Base-by-base conservation (phyloP, 2,797 vertebrate genomes). In the Pseudopleuronectes americanus region DNA sequence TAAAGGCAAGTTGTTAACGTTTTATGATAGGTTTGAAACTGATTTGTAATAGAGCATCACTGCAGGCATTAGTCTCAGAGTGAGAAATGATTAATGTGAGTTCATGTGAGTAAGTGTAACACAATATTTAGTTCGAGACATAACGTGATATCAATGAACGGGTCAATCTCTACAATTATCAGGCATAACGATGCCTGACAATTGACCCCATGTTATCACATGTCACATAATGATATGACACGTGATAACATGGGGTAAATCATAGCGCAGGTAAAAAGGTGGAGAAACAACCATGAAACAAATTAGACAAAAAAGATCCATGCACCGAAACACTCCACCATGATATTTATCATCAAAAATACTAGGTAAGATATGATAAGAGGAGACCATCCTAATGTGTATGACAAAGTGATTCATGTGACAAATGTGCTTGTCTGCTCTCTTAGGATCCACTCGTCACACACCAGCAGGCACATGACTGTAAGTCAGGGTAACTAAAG, bases 381-480 rank as follows among this genome's bases (percentile, higher is more conserved):
- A 65, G 22, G 7, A 33, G n/a, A 49, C 1, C n/a, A 2, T 51
- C 19, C 43, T 60, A 57, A 68, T 49, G 6, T 52, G 67, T 57
- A n/a, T 62, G 72, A 49, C 62, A 66, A 81, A 76, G 70, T 6
- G 69, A 64, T 79, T 53, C 68, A 79, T 77, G 87, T 84, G 84
- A 88, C 76, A 76, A 76, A 84, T 49, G n/a, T 48, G 64, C 45
- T 84, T 22, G 36, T 61, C 49, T 57, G 38, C 56, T 63, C 77
- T 87, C 76, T 67, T 56, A 33, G 64, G 80, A 58, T 65, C 43
- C 54, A 47, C 9, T 57, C 65, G 74, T 89, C 87, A 90, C 83
- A 85, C 84, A 77, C 64, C 75, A 79, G 57, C 47, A 69, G 74
- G 71, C 87, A 89, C 89, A 90, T 90, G 90, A 89, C 81, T 22